Conservation (phyloP, 2,888 invertebrate species). For the Exocentrus adspersus region DNA sequence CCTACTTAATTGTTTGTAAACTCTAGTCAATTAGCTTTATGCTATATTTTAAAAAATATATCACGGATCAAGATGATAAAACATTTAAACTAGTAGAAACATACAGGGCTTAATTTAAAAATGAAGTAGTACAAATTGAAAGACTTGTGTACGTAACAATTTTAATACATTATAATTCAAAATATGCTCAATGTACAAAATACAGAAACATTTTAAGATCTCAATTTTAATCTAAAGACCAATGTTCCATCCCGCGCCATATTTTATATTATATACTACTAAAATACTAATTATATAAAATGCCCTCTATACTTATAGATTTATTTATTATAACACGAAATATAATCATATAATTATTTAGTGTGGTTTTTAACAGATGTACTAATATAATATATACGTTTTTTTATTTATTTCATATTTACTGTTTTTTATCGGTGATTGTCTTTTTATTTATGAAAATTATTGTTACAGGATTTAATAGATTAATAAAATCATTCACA, state of each 20-base stretch:
- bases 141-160: slow-evolving; percentile 8
- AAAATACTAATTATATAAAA: slow-evolving; percentile 8
- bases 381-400: slow-evolving; percentile 25
- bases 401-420: slow-evolving; percentile 37
- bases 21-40: no score
- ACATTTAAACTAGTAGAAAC: no score
- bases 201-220: slow-evolving; percentile 6
- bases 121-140: slow-evolving; percentile 8
- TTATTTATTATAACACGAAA: no score
- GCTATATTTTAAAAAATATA: no score
- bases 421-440: slow-evolving; percentile 24
- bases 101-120: background rate
- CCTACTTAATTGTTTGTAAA: no score
- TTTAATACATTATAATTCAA: background rate
- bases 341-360: slow-evolving; percentile 11
- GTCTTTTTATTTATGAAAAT: slow-evolving; percentile 20
- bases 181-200: background rate
- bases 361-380: slow-evolving; percentile 18
- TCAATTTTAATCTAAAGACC: background rate
- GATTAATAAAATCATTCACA: slow-evolving; percentile 25
- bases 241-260: background rate
- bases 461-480: slow-evolving; percentile 14
- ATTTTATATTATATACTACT: background rate
- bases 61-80: no score
- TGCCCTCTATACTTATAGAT: slow-evolving; percentile 10